These are phyloP conservation scores for Centroberyx gerrardi DNA, from an alignment of 2,797 vertebrate genomes.

Conservation along the genomic window DNA sequence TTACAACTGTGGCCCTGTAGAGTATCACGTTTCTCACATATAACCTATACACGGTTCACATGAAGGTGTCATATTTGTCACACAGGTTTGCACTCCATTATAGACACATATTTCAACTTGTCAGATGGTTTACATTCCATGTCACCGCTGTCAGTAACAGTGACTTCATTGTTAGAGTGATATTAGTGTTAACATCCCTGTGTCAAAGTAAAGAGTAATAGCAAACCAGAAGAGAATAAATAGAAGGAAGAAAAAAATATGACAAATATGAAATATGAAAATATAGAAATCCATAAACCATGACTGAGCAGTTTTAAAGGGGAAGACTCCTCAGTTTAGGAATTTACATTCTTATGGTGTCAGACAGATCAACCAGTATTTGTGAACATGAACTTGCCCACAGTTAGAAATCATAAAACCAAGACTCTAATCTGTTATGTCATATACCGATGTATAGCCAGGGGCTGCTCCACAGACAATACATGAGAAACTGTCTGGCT, in stretches of 20 bases:
- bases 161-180: constrained; percentile 28
- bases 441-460: background rate
- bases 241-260: background rate
- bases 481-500: background rate
- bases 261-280: too few species aligned
- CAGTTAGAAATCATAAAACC: background rate
- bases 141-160: constrained; percentile 9
- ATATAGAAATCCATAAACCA: background rate
- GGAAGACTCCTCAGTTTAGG: background rate
- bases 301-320: background rate
- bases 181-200: background rate
- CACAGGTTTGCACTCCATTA: constrained; percentile 23
- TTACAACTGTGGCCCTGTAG: background rate
- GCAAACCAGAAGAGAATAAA: background rate
- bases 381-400: background rate
- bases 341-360: background rate
- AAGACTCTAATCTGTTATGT: background rate
- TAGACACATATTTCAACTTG: constrained; percentile 25
- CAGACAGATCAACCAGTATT: background rate
- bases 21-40: constrained; percentile 12
- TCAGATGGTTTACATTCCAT: constrained; percentile 41
- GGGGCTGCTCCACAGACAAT: background rate
- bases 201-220: constrained; percentile 10
- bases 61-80: constrained; percentile 20
- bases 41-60: constrained; percentile 3